Evolutionary conservation across 2,797 vertebrate species (phyloP).

Genomic region (Smutsia temminckii): DNA sequence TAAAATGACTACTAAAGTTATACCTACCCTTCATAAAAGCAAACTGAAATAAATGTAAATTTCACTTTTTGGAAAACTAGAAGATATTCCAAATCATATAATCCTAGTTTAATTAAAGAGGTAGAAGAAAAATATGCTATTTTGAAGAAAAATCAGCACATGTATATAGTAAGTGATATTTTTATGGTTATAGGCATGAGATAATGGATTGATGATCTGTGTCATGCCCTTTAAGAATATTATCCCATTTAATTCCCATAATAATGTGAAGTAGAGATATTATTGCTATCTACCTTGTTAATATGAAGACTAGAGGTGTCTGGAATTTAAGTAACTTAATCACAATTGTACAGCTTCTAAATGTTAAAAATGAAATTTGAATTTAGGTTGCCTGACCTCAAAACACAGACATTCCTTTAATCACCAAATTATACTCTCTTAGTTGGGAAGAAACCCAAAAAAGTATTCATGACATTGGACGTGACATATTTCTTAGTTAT

Average conservation of each 20-base stretch:
- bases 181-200: not conserved
- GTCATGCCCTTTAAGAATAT: not conserved
- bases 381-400: not conserved
- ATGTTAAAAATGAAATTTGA: conserved; percentile 4
- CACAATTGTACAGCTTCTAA: not conserved
- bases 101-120: not conserved
- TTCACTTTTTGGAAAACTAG: not conserved
- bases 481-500: not conserved
- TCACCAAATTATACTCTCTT: not conserved
- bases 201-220: not conserved
- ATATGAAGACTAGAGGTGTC: not conserved
- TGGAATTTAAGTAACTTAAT: conserved; percentile 38
- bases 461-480: not conserved
- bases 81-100: not conserved
- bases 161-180: not conserved
- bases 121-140: not conserved
- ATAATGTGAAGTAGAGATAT: not conserved
- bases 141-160: not conserved
- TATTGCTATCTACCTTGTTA: not conserved
- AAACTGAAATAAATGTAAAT: conserved; percentile 14
- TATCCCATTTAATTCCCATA: conserved; percentile 4
- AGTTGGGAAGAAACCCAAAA: not conserved
- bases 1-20: not conserved
- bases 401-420: not conserved
- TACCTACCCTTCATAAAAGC: not conserved